Base-by-base conservation (phyloP, 2,113 vertebrate genomes). In the Sylvia atricapilla region DNA sequence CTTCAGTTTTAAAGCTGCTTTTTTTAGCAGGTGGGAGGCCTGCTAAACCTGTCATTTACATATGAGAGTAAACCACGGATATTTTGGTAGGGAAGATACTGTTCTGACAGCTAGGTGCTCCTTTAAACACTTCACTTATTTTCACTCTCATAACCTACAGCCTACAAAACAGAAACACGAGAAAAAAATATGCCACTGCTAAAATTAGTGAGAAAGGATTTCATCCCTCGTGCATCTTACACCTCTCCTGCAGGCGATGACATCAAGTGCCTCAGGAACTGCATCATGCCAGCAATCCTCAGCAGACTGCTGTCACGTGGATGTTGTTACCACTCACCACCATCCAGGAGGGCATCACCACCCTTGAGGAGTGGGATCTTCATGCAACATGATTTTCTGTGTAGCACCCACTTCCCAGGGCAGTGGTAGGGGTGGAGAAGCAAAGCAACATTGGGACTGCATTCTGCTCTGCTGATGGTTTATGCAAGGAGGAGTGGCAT, bases 81-180 rank as follows among this genome's bases (percentile, higher is more conserved):
- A 87, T 88, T 81, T 79, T 62, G 18, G 68, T 67, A 80, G 60
- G 59, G 52, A 91, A 91, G 43, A 85, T 58, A 82, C 59, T 78
- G 81, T 92, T 95, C 93, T 92, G 70, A 90, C 63, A 94, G 43
- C 46, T 77, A 89, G 58, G 53, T 74, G 67, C 15, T 74, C 76
- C 87, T 95, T 92, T 74, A 95, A 87, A 52, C 66, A 52, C 50
- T 56, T 60, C 39, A 19, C 72, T 93, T 85, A 35, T 60, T 95
- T 92, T 87, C 82, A 83, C 21, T 52, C 83, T 78, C 52, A 53
- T 67, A 89, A 77, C 37, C 77, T 69, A 60, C 11, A 59, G 70
- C 58, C 74, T 73, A 78, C 63, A 79, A 77, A 81, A 47, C 16
- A 92, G 75, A 92, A 79, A 76, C 30, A 64, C 0, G 0, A 41